Base-by-base conservation (phyloP, 2,888 invertebrate genomes). In the Chrysomela aeneicollis region DNA sequence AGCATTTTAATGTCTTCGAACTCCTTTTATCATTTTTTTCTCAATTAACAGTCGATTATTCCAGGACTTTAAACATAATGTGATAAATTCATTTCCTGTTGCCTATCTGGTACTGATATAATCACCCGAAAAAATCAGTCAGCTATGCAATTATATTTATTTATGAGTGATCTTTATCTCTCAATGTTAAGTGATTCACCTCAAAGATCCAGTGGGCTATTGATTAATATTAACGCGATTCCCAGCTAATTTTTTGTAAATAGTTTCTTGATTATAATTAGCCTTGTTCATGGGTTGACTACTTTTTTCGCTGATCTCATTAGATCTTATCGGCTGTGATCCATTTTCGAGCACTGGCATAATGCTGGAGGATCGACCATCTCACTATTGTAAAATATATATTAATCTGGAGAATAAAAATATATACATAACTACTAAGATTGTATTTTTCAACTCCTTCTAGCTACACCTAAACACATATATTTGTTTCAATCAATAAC, bases 311-410 rank as follows among this genome's bases (percentile, higher is more conserved):
- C 71, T 77, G 76, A 76, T 76, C 75, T 77, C 77, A 76, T 71
- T 75, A 69, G 71, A 74, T 76, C 73, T 71, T 72, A 63, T 71
- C 71, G 76, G 73, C 76, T 77, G 77, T 77, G 77, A 77, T 76
- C 74, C 75, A 74, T 73, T 72, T 72, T 63, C 63, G 59, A 71
- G 68, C 67, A 73, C 73, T 73, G 70, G 72, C 72, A 72, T 68
- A 71, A 71, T 68, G 73, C 73, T 75, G 69, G 71, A 66, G 71
- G 74, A 75, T 76, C 74, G 74, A 76, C 72, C 73, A 74, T 71
- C 68, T 67, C 67, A 70, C 73, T 74, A 71, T 74, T 76, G 74
- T 76, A 74, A 72, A 72, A 64, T 71, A 71, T 68, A 52, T 64
- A 63, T 26, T 51, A 53, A 49, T 55, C 63, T 71, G 66, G 71